Conservation (phyloP, 2,888 invertebrate genomes). For the Petrophora chlorosata region DNA sequence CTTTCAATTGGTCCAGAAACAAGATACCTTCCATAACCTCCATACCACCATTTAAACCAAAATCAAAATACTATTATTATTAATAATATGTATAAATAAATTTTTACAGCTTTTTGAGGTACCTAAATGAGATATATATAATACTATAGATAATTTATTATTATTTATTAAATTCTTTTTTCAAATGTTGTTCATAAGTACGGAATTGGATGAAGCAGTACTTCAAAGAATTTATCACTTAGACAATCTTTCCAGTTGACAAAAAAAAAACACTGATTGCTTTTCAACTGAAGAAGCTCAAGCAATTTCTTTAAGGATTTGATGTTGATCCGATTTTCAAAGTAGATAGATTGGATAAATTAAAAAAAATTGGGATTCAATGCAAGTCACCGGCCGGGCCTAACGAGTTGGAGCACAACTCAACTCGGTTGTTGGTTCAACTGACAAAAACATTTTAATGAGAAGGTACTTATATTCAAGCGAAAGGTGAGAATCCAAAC, state of each 20-base stretch:
- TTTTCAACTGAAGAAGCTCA: neutral
- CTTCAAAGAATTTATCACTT: slow-evolving; percentile 12
- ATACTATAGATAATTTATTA: too few relatives aligned
- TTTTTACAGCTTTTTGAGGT: too few relatives aligned
- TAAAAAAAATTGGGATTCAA: slow-evolving; percentile 2
- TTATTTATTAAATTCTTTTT: too few relatives aligned
- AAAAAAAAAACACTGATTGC: slow-evolving; percentile 10
- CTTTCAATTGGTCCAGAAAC: neutral
- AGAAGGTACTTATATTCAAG: slow-evolving; percentile 42
- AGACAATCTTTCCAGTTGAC: slow-evolving; percentile 10
- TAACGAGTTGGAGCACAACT: neutral
- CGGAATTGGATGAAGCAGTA: slow-evolving; percentile 8
- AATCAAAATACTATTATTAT: too few relatives aligned
- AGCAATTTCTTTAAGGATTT: neutral
- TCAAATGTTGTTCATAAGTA: slow-evolving; percentile 28
- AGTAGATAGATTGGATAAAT: neutral
- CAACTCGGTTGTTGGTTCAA: slow-evolving; percentile 5
- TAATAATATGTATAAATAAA: too few relatives aligned
- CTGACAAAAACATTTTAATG: slow-evolving; percentile 20
- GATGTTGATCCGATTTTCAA: slow-evolving; percentile 2
- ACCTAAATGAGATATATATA: too few relatives aligned
- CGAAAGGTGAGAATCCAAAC: slow-evolving; percentile 40
- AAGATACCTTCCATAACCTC: too few relatives aligned
- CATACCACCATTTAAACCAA: too few relatives aligned
- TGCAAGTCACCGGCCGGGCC: too few relatives aligned